phyloP scores from a whole-genome alignment of 2,113 vertebrate genomes.

The Lycocorax pyrrhopterus region DNA sequence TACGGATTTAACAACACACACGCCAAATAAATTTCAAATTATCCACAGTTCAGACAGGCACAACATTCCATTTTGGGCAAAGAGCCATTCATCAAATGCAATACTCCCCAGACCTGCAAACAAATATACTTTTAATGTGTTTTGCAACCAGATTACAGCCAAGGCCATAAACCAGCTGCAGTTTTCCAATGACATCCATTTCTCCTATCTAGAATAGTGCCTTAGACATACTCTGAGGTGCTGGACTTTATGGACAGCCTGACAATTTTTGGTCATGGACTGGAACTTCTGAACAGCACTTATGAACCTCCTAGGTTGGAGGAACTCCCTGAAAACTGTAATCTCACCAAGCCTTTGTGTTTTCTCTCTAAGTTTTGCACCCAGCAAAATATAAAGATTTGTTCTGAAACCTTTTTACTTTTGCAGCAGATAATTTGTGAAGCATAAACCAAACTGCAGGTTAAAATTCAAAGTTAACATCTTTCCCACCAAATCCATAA shows the following conservation, averaged over 20 bases:
- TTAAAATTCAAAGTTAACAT: background rate
- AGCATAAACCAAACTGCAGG: background rate
- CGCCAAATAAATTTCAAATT: background rate
- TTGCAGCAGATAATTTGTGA: background rate
- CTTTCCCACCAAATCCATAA: background rate
- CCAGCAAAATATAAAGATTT: background rate
- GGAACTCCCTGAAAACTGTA: background rate
- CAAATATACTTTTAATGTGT: background rate
- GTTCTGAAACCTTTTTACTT: background rate
- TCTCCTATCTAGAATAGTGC: background rate
- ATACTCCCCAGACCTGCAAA: background rate
- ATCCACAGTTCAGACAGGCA: background rate
- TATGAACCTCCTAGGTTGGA: background rate
- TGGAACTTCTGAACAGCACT: background rate
- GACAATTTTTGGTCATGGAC: background rate
- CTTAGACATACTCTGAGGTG: background rate
- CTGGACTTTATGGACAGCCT: background rate
- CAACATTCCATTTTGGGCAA: background rate
- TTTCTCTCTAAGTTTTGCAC: background rate
- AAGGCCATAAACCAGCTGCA: background rate
- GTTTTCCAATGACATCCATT: background rate
- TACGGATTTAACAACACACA: background rate
- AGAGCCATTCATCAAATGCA: background rate
- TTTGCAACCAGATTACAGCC: background rate
- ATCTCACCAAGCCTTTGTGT: background rate